Evolutionary conservation across 2,888 invertebrate species (phyloP), one percentile per base, ranked within the genome.

Genomic region (Tromatobia lineatoria): DNA sequence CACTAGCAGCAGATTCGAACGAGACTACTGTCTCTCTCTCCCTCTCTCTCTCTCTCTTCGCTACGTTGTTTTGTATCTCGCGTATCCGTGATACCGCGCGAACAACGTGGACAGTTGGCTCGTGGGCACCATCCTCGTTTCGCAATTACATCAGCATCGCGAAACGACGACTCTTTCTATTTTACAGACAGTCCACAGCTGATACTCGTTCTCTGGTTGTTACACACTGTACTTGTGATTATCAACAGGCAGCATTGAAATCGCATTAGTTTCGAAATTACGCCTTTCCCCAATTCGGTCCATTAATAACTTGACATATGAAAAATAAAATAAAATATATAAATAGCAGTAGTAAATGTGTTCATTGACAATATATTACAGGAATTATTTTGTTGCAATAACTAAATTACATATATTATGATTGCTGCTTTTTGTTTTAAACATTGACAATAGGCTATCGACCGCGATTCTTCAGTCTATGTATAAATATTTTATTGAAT

Each of bases 41-140:
- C 7, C 38, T 38, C 10, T 38, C 38, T 38, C 10, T 38, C 38
- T 38, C 38, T 38, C 38, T 59, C 54, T 20, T 23, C 13, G 42
- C 57, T 20, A 25, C 23, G 54, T 82, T 77, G 71, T 82, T 71
- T 82, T 82, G 73, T 52, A 3, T 73, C 25, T 6, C 47, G 23
- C 18, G 66, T 25, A 82, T 73, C 45, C 57, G 25, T 50, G 71
- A 82, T 71, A 52, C 61, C n/a, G 13, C 7, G n/a, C 50, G 25
- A 42, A 38, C 42, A 15, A 50, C n/a, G 50, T 50, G 15, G 50
- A 15, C n/a, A 1, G 64, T 52, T 70, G 6, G 70, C 42, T 45
- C 64, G 47, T 54, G 75, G 13, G 29, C 34, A 25, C 25, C 42
- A 20, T 75, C n/a, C 15, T 64, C 52, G 61, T 50, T 64, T 70